Percentiles rank a stretch among this genome's conserved stretches.
phyloP scores from a whole-genome alignment of 2,113 vertebrate species.

The Pseudorectes ferrugineus region DNA sequence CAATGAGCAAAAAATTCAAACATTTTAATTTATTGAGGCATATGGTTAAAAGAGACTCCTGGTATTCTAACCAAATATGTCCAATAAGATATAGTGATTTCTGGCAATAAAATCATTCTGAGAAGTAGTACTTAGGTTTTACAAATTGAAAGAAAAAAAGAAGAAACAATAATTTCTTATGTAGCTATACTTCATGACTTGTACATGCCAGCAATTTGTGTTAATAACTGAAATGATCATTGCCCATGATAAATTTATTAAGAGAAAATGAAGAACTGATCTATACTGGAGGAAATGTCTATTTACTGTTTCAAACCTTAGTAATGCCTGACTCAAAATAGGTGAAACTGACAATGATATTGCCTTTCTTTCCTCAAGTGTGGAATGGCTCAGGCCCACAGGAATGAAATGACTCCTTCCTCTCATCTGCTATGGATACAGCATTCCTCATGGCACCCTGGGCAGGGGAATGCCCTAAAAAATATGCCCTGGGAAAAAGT shows the following conservation, averaged over 20 bases:
- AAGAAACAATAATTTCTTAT: not conserved
- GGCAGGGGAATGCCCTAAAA: not conserved
- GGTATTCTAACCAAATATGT: not conserved
- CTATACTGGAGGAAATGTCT: not conserved
- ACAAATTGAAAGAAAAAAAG: not conserved
- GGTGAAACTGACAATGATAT: not conserved
- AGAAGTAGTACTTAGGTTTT: not conserved
- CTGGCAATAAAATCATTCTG: slow-evolving; percentile 14
- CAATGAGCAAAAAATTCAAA: not conserved
- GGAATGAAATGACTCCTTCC: fast-evolving
- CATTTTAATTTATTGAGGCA: not conserved
- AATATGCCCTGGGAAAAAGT: not conserved
- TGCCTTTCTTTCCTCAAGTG: not conserved
- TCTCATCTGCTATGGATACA: not conserved
- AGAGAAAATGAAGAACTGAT: not conserved
- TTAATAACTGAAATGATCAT: not conserved
- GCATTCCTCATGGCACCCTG: fast-evolving
- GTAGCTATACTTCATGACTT: not conserved
- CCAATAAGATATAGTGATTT: slow-evolving; percentile 22
- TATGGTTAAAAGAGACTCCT: not conserved
- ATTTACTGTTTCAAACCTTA: not conserved
- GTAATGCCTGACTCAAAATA: not conserved
- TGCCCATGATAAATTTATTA: not conserved
- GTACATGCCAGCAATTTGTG: not conserved
- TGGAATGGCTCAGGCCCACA: not conserved